Conservation (phyloP, 2,888 invertebrate genomes). For the Azorinus chamasolen region DNA sequence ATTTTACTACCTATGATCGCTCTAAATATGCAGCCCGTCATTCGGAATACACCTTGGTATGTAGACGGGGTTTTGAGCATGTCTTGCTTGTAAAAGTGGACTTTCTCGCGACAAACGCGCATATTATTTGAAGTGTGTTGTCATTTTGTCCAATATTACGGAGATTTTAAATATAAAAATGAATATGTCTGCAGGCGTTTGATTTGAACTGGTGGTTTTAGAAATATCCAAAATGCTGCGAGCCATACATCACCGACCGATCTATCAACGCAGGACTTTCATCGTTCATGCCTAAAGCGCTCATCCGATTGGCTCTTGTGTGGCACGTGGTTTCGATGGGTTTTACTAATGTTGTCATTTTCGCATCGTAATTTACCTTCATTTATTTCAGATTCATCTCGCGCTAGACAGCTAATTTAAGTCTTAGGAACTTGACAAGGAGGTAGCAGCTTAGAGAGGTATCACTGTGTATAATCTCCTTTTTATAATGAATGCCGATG, state of each 20-base stretch:
- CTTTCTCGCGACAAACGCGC: no score
- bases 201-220: conserved; percentile 43
- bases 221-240: conserved; percentile 64
- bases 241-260: conserved; percentile 62
- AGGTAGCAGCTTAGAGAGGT: conserved; percentile 43
- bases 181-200: conserved; percentile 54
- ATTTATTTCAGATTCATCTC: conserved; percentile 85
- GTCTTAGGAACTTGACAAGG: conserved; percentile 75
- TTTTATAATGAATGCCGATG: conserved; percentile 82
- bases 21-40: no score
- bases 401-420: conserved; percentile 82
- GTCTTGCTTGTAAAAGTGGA: no score
- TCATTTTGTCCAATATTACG: conserved; percentile 34
- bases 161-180: conserved; percentile 12
- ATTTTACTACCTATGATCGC: not conserved
- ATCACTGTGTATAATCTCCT: no score
- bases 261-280: conserved; percentile 62
- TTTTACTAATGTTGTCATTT: conserved; percentile 81
- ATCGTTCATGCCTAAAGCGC: conserved; percentile 60
- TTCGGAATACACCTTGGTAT: no score
- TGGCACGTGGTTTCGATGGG: conserved; percentile 78
- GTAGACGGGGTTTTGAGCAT: no score
- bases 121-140: not conserved
- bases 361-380: conserved; percentile 82
- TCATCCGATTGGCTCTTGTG: conserved; percentile 71